Percentiles rank a stretch among this genome's conserved stretches.
phyloP scores from a whole-genome alignment of 1,140 invertebrate genomes.

The Polyergus mexicanus region DNA sequence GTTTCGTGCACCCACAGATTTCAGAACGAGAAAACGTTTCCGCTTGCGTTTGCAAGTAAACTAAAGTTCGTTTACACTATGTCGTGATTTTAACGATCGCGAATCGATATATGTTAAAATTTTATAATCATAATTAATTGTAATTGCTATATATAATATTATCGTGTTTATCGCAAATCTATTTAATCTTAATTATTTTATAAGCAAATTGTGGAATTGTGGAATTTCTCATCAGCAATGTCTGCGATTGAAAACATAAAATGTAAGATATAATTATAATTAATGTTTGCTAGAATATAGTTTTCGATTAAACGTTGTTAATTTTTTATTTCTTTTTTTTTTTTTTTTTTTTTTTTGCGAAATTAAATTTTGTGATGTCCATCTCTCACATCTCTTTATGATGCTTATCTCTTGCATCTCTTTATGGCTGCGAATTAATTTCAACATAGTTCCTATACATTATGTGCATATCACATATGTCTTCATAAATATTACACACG shows the following conservation, averaged over 20 bases:
- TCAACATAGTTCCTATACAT: background rate
- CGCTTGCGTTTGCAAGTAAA: conserved; percentile 42
- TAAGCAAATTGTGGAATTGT: background rate
- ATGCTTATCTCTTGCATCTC: no score
- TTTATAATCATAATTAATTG: conserved; percentile 2
- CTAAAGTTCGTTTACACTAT: conserved; percentile 34
- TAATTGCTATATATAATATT: background rate
- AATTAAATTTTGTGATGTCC: background rate
- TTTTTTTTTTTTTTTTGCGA: background rate
- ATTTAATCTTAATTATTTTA: background rate
- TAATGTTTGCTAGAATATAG: background rate
- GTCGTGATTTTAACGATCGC: conserved; percentile 11
- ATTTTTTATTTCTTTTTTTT: background rate
- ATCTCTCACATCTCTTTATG: no score
- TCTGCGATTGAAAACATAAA: background rate
- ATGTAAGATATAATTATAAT: background rate
- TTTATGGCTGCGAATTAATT: conserved; percentile 24
- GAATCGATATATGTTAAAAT: background rate
- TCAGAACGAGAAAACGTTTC: conserved; percentile 57
- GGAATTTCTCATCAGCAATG: background rate
- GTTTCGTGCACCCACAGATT: conserved; percentile 4
- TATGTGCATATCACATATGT: background rate
- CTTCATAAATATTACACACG: background rate
- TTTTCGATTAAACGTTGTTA: background rate
- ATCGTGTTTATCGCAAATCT: background rate